A percentile compares a stretch with the other conserved stretches of the same genome.
phyloP scores from a whole-genome alignment of 2,888 invertebrate genomes.

The Leptopilina drosophilae region DNA sequence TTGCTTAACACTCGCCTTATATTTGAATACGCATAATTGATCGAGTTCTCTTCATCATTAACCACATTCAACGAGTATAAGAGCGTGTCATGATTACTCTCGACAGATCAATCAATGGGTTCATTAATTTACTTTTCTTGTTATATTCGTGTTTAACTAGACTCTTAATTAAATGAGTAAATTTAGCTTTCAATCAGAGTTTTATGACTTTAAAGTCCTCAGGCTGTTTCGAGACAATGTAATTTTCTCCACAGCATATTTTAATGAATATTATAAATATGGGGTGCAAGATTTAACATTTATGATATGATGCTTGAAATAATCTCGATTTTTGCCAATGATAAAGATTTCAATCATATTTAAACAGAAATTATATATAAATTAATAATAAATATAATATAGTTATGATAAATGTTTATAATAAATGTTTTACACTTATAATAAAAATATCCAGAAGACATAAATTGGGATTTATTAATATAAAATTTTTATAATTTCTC shows the following conservation, averaged over 20 bases:
- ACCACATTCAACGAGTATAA: slow-evolving; percentile 31
- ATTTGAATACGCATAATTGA: slow-evolving; percentile 67
- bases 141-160: background rate
- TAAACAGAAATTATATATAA: too few relatives aligned
- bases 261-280: too few relatives aligned
- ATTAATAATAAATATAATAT: too few relatives aligned
- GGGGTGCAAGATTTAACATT: too few relatives aligned
- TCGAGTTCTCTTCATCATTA: slow-evolving; percentile 56
- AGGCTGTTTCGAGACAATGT: background rate
- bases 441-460: too few relatives aligned
- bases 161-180: slow-evolving; percentile 22
- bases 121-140: slow-evolving; percentile 33
- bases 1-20: slow-evolving; percentile 59
- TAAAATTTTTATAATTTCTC: background rate
- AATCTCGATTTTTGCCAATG: too few relatives aligned
- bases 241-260: background rate
- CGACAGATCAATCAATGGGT: slow-evolving; percentile 41
- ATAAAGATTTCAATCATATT: too few relatives aligned
- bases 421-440: too few relatives aligned
- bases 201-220: background rate
- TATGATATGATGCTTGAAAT: too few relatives aligned
- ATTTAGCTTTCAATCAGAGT: background rate
- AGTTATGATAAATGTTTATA: too few relatives aligned
- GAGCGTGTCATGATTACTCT: slow-evolving; percentile 49
- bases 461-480: background rate